Conservation (phyloP, 2,797 vertebrate genomes). For the Falco concolor region DNA sequence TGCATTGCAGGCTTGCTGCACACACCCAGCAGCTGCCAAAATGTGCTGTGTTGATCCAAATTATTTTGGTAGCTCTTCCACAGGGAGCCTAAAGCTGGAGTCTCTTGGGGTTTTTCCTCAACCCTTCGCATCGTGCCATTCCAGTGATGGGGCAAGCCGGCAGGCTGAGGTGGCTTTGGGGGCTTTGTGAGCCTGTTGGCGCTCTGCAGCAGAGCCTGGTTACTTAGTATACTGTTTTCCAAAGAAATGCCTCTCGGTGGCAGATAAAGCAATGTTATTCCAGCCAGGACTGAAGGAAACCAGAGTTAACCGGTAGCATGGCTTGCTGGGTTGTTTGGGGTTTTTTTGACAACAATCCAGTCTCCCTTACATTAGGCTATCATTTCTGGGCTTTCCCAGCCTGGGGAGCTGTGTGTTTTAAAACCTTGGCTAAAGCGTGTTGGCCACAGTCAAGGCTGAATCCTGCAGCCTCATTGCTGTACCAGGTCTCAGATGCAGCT, state of each 20-base stretch:
- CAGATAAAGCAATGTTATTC: not conserved
- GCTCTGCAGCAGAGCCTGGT: not conserved
- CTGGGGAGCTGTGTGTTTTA: not conserved
- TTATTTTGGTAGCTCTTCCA: not conserved
- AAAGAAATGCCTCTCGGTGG: not conserved
- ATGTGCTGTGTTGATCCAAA: not conserved
- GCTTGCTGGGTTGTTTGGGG: accelerated
- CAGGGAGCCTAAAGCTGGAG: not conserved
- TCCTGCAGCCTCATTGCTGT: not conserved
- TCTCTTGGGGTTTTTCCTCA: not conserved
- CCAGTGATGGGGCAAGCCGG: not conserved
- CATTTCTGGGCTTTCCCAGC: not conserved
- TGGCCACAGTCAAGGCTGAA: not conserved
- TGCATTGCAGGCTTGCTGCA: accelerated
- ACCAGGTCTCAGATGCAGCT: not conserved
- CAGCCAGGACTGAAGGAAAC: not conserved
- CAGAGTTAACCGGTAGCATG: not conserved
- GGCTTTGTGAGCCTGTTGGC: not conserved
- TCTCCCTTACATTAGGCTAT: not conserved
- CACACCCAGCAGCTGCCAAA: not conserved
- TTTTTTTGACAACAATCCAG: not conserved
- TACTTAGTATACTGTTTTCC: not conserved
- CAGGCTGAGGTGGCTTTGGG: not conserved
- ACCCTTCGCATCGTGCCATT: not conserved
- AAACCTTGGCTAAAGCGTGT: not conserved